These are phyloP conservation scores for Branchinecta lindahli DNA, from an alignment of 1,140 invertebrate genomes.

Conservation along the genomic window DNA sequence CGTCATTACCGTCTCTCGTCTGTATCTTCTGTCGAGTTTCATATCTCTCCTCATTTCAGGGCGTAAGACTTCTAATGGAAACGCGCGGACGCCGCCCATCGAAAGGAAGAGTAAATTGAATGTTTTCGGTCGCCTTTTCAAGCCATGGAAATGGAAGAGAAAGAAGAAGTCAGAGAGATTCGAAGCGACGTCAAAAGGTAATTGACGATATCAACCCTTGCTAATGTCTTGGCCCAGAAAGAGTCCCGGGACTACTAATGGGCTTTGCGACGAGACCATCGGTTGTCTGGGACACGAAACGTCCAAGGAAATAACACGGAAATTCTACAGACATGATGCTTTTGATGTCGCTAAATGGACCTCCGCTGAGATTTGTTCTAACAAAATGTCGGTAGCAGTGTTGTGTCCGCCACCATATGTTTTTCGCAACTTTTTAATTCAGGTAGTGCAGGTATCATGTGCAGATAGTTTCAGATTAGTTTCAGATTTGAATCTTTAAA, in stretches of 20 bases:
- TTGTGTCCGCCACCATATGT: too few relatives aligned
- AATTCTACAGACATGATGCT: too few relatives aligned
- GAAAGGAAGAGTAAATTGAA: constrained; percentile 85
- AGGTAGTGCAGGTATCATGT: too few relatives aligned
- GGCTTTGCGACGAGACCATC: too few relatives aligned
- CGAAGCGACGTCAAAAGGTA: constrained; percentile 85
- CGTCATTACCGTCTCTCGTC: neutral
- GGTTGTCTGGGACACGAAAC: too few relatives aligned
- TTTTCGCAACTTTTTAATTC: too few relatives aligned
- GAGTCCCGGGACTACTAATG: too few relatives aligned
- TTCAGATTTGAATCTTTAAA: too few relatives aligned
- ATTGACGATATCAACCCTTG: constrained; percentile 33
- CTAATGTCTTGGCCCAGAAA: too few relatives aligned
- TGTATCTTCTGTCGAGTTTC: neutral
- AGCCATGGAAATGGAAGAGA: constrained; percentile 97
- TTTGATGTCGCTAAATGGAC: neutral
- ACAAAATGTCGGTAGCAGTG: neutral
- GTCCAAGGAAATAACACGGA: too few relatives aligned
- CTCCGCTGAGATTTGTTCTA: neutral
- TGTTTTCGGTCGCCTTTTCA: constrained; percentile 81
- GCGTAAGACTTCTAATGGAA: constrained; percentile 17
- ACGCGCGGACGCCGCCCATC: constrained; percentile 52
- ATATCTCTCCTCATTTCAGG: constrained; percentile 12
- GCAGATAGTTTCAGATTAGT: too few relatives aligned
- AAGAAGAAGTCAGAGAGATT: constrained; percentile 98